Conservation (phyloP, 2,888 invertebrate genomes). For the Mantis religiosa region DNA sequence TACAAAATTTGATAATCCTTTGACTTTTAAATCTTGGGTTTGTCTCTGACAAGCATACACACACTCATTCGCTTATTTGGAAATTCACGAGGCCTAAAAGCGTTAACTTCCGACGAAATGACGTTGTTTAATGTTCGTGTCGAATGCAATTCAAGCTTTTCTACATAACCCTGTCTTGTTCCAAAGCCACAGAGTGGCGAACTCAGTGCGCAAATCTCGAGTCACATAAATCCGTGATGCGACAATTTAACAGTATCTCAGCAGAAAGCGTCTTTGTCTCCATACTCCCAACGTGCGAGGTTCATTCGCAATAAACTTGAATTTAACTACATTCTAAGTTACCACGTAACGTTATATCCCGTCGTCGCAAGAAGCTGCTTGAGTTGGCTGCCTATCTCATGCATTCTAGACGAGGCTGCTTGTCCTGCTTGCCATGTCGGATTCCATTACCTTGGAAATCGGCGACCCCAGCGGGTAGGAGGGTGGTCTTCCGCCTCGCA, state of each 20-base stretch:
- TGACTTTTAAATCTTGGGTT: too few species aligned
- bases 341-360: slow-evolving; percentile 1
- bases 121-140: too few species aligned
- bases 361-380: background rate
- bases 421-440: slow-evolving; percentile 12
- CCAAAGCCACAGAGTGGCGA: background rate
- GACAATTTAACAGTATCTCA: background rate
- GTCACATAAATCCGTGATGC: background rate
- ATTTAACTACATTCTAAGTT: slow-evolving; percentile 25
- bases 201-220: background rate
- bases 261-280: background rate
- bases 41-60: too few species aligned
- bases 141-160: too few species aligned
- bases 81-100: too few species aligned
- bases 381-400: slow-evolving; percentile 23
- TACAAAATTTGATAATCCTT: too few species aligned
- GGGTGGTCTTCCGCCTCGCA: background rate
- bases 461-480: background rate
- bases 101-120: too few species aligned
- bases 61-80: too few species aligned
- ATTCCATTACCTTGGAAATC: slow-evolving; percentile 11
- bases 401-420: slow-evolving; percentile 27
- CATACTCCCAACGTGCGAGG: background rate
- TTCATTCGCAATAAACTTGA: slow-evolving; percentile 27
- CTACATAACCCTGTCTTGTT: background rate